Conservation (phyloP, 2,113 vertebrate species). For the Clarias macrocephalus region DNA sequence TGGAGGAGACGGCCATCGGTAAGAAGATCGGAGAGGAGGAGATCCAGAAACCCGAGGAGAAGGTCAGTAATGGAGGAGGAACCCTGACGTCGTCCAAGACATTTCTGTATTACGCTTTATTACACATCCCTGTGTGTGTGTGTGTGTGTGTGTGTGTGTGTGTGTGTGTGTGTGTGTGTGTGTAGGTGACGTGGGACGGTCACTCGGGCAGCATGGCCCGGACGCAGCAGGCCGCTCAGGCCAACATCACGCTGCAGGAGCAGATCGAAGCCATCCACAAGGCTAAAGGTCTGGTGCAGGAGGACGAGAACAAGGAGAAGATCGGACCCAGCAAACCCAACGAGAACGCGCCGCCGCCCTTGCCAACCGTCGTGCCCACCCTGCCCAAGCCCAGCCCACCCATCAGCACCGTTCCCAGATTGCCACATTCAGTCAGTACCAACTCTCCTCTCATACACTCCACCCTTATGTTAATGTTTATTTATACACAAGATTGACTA, state of each 20-base stretch:
- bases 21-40: conserved; percentile 99
- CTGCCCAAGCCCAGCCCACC: conserved; percentile 80
- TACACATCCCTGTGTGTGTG: not conserved
- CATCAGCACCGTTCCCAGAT: conserved; percentile 75
- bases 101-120: not conserved
- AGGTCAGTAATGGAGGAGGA: conserved; percentile 73
- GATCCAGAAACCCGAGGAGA: conserved; percentile 98
- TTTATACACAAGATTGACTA: not conserved
- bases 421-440: conserved; percentile 69
- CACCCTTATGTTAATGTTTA: not conserved
- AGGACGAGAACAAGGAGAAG: conserved; percentile 96
- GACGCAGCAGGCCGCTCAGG: conserved; percentile 97
- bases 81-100: not conserved
- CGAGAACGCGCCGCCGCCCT: conserved; percentile 79
- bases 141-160: conserved; percentile 71
- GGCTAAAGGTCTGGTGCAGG: conserved; percentile 95
- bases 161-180: conserved; percentile 71
- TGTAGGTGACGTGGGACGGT: conserved; percentile 86
- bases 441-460: not conserved
- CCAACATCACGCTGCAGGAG: conserved; percentile 98
- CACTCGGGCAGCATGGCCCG: conserved; percentile 99
- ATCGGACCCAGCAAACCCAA: conserved; percentile 97
- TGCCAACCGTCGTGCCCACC: conserved; percentile 73
- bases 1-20: conserved; percentile 96
- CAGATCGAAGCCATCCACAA: conserved; percentile 99